These are phyloP conservation scores for Aphelinus atriplicis DNA, from an alignment of 1,140 invertebrate genomes.

Conservation along the genomic window DNA sequence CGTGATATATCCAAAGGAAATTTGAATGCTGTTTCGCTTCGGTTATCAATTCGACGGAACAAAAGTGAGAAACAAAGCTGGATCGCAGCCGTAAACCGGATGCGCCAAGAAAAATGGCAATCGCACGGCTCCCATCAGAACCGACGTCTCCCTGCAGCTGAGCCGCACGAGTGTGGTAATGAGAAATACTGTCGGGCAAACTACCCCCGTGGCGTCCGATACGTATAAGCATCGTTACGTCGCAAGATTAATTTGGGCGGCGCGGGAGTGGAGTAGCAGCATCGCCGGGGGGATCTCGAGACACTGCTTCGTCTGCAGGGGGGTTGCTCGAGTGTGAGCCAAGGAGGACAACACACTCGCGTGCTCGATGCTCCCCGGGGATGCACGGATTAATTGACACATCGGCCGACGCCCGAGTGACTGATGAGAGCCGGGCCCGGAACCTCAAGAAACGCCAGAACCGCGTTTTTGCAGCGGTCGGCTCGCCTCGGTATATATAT, in stretches of 20 bases:
- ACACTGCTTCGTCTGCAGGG: not conserved
- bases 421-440: conserved; percentile 50
- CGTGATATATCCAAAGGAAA: too few species aligned
- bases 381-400: conserved; percentile 59
- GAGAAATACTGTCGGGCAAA: conserved; percentile 14
- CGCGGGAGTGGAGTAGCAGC: too few species aligned
- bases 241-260: conserved; percentile 37
- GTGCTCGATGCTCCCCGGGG: conserved; percentile 46
- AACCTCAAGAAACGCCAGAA: conserved; percentile 30
- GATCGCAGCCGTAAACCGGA: too few species aligned
- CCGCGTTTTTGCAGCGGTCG: conserved; percentile 45
- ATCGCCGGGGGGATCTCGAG: too few species aligned
- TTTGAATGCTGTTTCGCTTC: too few species aligned
- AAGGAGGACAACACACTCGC: not conserved
- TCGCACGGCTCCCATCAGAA: too few species aligned
- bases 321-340: not conserved
- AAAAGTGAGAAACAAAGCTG: too few species aligned
- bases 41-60: too few species aligned
- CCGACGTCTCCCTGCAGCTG: too few species aligned
- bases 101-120: too few species aligned
- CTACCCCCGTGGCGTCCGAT: not conserved
- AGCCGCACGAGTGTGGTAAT: conserved; percentile 30
- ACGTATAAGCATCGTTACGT: conserved; percentile 32
- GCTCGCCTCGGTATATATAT: conserved; percentile 4
- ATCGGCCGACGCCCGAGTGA: conserved; percentile 51